Evolutionary conservation across 2,113 vertebrate genomes (phyloP).

Genomic region (Geothlypis trichas): DNA sequence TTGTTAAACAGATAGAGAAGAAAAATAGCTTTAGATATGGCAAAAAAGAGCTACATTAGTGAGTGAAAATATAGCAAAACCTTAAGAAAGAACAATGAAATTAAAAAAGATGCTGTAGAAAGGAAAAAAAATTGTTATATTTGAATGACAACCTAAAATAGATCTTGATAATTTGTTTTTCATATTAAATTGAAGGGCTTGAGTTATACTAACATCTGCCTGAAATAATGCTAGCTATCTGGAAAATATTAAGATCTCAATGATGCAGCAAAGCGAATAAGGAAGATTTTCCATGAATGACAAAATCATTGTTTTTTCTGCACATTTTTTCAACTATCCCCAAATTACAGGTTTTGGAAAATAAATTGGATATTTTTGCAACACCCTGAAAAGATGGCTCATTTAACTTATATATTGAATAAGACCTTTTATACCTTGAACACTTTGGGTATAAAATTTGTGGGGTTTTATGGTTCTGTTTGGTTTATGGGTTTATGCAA

Average conservation of each 20-base stretch:
- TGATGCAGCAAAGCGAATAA: neutral
- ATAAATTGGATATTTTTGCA: neutral
- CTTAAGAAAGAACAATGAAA: neutral
- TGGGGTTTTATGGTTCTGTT: neutral
- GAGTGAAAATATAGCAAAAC: neutral
- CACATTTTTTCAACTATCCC: neutral
- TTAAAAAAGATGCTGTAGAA: neutral
- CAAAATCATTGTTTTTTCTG: neutral
- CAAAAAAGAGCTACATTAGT: neutral
- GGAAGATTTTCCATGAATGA: neutral
- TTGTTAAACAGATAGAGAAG: neutral
- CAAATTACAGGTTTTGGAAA: neutral
- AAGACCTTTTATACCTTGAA: neutral
- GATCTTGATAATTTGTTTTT: neutral
- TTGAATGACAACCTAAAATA: neutral
- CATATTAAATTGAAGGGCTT: neutral
- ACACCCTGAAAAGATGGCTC: neutral
- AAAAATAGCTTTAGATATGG: neutral
- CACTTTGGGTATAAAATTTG: neutral
- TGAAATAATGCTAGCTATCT: neutral
- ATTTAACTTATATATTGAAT: neutral
- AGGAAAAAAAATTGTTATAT: neutral
- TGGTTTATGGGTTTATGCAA: neutral
- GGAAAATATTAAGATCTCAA: neutral
- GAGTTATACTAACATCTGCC: neutral